Evolutionary conservation across 2,113 vertebrate genomes (phyloP).

Genomic region (Petroica traversi): DNA sequence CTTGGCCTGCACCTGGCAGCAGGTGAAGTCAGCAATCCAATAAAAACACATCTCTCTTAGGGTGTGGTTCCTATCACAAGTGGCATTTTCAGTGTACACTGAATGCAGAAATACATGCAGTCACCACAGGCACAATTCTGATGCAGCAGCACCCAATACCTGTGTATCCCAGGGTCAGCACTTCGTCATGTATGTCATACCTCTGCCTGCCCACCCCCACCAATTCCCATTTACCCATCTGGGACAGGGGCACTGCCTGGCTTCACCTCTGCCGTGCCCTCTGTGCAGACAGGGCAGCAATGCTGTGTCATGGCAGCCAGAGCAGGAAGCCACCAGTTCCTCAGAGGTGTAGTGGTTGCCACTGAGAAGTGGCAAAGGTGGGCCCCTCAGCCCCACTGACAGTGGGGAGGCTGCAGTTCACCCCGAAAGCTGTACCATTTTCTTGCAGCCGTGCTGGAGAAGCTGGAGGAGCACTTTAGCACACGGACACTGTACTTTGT

Average conservation of each 20-base stretch:
- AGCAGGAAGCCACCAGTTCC: not conserved
- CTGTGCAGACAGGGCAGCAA: not conserved
- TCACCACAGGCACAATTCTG: not conserved
- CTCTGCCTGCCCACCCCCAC: not conserved
- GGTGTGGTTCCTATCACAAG: not conserved
- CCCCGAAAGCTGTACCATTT: not conserved
- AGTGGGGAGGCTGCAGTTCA: accelerated
- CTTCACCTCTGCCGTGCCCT: not conserved
- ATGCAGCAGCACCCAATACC: not conserved
- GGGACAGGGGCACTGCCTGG: not conserved
- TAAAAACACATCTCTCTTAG: not conserved
- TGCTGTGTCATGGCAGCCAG: not conserved
- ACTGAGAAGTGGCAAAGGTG: not conserved
- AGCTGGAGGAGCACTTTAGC: conserved; percentile 91
- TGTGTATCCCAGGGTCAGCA: accelerated
- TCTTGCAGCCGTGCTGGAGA: conserved; percentile 87
- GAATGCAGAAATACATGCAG: not conserved
- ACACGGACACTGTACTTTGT: conserved; percentile 93
- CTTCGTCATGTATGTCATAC: accelerated
- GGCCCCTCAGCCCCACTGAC: not conserved
- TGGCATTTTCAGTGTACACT: not conserved
- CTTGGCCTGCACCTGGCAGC: not conserved
- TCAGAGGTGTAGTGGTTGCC: accelerated
- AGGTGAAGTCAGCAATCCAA: not conserved
- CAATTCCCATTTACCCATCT: not conserved